phyloP scores from a whole-genome alignment of 2,888 invertebrate genomes.

The Mesorhabditis spiculigera region DNA sequence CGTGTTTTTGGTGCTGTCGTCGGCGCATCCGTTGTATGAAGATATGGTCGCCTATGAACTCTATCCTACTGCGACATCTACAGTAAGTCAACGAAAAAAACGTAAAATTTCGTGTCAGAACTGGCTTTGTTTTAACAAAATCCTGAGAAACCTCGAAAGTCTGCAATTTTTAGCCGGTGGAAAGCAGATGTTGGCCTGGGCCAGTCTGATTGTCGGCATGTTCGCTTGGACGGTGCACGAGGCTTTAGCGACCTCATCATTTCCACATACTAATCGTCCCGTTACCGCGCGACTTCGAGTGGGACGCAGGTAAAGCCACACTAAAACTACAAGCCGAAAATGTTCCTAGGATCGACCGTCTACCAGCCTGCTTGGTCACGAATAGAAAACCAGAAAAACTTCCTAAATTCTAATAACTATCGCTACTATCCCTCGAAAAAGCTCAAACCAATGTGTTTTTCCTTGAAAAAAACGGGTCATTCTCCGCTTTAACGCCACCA shows the following conservation, averaged over 20 bases:
- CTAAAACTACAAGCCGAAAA: too few species aligned
- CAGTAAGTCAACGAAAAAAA: neutral
- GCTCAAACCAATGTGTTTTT: too few species aligned
- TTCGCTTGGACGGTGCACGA: neutral
- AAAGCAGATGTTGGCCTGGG: neutral
- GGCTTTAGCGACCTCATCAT: neutral
- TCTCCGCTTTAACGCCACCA: too few species aligned
- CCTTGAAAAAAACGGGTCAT: too few species aligned
- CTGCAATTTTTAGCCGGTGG: neutral
- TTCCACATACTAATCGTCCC: neutral
- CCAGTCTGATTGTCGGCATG: neutral
- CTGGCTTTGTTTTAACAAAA: neutral
- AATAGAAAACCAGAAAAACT: too few species aligned
- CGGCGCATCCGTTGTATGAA: neutral
- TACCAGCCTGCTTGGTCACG: too few species aligned
- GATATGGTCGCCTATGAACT: neutral
- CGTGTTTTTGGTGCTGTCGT: neutral
- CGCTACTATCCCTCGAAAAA: too few species aligned
- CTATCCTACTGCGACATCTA: neutral
- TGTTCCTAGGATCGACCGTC: too few species aligned
- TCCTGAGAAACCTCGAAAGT: neutral
- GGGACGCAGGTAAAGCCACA: neutral
- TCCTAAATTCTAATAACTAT: too few species aligned
- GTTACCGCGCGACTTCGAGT: neutral
- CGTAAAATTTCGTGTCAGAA: too few species aligned